Evolutionary conservation across 2,888 invertebrate genomes (phyloP).

Genomic region (Agrochola circellaris): DNA sequence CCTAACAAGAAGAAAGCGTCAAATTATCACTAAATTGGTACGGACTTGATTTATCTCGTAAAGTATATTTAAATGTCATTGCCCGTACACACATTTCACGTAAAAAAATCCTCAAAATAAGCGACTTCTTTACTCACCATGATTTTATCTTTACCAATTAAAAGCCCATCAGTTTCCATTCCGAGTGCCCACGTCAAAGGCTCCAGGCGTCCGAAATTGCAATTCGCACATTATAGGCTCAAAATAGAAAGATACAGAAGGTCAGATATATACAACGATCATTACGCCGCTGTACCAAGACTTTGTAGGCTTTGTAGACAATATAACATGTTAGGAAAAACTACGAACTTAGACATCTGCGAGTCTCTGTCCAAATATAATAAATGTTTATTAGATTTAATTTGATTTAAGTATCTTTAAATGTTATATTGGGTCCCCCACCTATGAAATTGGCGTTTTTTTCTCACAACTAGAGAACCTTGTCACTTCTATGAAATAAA

Average conservation of each 20-base stretch:
- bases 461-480: no score
- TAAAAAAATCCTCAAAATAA: not conserved
- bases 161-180: constrained; percentile 41
- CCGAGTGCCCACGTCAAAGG: constrained; percentile 26
- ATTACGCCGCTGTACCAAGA: no score
- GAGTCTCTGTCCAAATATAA: no score
- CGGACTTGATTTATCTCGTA: not conserved
- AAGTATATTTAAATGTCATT: not conserved
- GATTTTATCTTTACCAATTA: constrained; percentile 31
- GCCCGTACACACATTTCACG: not conserved
- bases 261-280: no score
- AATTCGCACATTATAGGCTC: not conserved
- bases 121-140: not conserved
- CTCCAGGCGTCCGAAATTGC: constrained; percentile 30
- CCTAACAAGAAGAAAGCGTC: not conserved
- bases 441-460: no score
- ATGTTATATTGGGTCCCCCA: no score
- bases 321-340: no score
- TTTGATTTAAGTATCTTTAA: no score
- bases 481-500: no score
- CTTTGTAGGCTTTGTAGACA: no score
- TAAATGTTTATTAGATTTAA: no score
- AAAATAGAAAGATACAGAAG: not conserved
- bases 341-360: no score
- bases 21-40: not conserved